Percentiles rank a stretch among this genome's conserved stretches.
Evolutionary conservation across 2,888 invertebrate species (phyloP).

Genomic region (Metellina segmentata): DNA sequence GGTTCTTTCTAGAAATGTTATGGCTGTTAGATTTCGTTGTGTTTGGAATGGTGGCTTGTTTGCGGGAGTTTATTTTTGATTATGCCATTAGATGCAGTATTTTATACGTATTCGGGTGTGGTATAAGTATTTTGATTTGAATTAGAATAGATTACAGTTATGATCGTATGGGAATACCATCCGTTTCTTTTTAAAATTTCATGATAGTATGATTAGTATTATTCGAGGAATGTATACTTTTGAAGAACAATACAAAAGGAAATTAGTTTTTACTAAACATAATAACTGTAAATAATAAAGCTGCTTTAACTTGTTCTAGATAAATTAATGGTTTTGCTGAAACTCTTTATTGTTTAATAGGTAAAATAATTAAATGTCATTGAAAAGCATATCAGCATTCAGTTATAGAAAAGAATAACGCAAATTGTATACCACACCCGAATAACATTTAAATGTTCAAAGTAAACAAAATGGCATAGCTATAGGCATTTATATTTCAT

Average conservation of each 20-base stretch:
- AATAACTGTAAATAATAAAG: not conserved
- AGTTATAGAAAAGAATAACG: not conserved
- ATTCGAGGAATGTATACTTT: too few relatives aligned
- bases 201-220: too few relatives aligned
- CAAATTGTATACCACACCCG: constrained; percentile 31
- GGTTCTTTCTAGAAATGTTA: constrained; percentile 19
- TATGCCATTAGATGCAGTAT: constrained; percentile 43
- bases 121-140: constrained; percentile 3
- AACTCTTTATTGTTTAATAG: not conserved
- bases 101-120: constrained; percentile 49
- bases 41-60: constrained; percentile 15
- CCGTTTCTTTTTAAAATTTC: too few relatives aligned
- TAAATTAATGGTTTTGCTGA: not conserved
- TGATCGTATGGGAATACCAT: too few relatives aligned
- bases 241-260: too few relatives aligned
- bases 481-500: not conserved
- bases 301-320: not conserved
- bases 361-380: not conserved
- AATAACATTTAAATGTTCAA: constrained; percentile 2
- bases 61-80: constrained; percentile 53
- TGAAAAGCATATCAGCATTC: not conserved
- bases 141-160: too few relatives aligned
- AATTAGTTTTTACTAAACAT: too few relatives aligned
- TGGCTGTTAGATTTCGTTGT: constrained; percentile 25
- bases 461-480: constrained; percentile 44